phyloP scores from a whole-genome alignment of 2,888 invertebrate genomes.

The Anoncus sp. region DNA sequence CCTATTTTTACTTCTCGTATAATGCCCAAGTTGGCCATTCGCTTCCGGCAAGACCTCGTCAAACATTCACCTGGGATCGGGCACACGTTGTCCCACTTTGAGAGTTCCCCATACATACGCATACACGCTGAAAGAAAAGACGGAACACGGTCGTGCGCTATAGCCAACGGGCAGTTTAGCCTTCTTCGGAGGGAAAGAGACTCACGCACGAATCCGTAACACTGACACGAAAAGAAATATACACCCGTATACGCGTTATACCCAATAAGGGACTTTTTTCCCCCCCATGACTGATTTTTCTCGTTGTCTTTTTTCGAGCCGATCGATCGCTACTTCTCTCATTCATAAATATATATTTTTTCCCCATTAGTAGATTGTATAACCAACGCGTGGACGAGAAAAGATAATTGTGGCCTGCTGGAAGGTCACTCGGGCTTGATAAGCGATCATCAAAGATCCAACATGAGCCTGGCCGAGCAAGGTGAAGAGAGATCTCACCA shows the following conservation, averaged over 20 bases:
- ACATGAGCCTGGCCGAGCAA: not conserved
- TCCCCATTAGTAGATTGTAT: no score
- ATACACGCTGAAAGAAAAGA: constrained; percentile 2
- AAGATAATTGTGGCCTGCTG: not conserved
- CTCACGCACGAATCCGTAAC: constrained; percentile 26
- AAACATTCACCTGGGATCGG: constrained; percentile 54
- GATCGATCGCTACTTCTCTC: no score
- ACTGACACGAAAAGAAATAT: constrained; percentile 47
- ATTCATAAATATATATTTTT: no score
- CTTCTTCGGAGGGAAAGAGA: constrained; percentile 28
- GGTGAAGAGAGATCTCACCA: constrained; percentile 1
- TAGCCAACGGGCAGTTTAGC: constrained; percentile 18
- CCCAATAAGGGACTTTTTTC: no score
- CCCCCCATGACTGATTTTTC: no score
- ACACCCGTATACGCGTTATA: no score
- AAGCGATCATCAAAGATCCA: constrained; percentile 14
- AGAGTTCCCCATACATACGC: constrained; percentile 11
- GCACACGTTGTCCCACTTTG: constrained; percentile 47
- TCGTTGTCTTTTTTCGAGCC: no score
- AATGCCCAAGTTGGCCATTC: constrained; percentile 6
- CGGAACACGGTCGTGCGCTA: not conserved
- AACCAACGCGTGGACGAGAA: no score
- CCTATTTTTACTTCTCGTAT: not conserved
- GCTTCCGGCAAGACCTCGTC: constrained; percentile 51
- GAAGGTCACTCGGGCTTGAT: constrained; percentile 21